Percentiles rank a stretch among this genome's conserved stretches.
Conservation (phyloP, 1,140 invertebrate genomes). For the Trialeurodes vaporariorum region DNA sequence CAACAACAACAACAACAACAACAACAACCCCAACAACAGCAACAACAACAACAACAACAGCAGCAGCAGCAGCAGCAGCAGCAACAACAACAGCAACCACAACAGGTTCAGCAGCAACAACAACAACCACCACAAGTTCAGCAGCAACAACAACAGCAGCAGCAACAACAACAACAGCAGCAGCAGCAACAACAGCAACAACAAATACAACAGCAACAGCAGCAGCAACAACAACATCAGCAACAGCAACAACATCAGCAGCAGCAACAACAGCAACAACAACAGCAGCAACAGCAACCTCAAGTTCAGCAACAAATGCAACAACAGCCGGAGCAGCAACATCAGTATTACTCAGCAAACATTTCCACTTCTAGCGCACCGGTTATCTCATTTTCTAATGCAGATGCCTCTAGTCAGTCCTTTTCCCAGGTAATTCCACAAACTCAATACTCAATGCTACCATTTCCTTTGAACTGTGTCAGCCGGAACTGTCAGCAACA, state of each 20-base stretch:
- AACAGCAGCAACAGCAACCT: background rate
- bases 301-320: background rate
- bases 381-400: background rate
- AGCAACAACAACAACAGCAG: background rate
- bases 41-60: too few relatives aligned
- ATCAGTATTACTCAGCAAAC: background rate
- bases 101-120: too few relatives aligned
- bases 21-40: too few relatives aligned
- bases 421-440: background rate
- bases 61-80: too few relatives aligned
- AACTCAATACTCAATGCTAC: background rate
- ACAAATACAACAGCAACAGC: background rate
- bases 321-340: background rate
- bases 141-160: too few relatives aligned
- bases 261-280: background rate
- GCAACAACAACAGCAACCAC: too few relatives aligned
- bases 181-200: background rate
- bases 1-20: too few relatives aligned
- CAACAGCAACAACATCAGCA: background rate
- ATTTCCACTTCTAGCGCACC: background rate
- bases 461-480: background rate
- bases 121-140: too few relatives aligned
- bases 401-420: background rate
- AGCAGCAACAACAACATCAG: background rate
- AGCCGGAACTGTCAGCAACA: too few relatives aligned